Conservation (phyloP, 92 coral and sea anemone species). For the Parazoanthus swiftii region DNA sequence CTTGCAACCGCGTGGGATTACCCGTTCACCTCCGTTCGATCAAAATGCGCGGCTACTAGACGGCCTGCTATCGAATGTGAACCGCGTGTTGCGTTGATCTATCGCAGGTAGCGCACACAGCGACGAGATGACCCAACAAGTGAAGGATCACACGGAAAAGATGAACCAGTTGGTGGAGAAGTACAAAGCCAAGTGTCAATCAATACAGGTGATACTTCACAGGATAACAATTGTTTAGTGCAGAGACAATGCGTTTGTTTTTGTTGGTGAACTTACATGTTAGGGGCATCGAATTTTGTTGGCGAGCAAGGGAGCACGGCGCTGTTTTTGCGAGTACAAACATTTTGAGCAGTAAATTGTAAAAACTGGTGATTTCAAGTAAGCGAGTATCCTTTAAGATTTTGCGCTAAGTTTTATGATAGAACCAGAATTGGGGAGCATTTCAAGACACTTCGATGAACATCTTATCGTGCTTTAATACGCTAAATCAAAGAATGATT, state of each 20-base stretch:
- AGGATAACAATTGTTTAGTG: background rate
- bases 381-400: no score
- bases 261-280: background rate
- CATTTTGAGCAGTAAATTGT: background rate
- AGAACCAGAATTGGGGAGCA: no score
- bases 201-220: conserved; percentile 45
- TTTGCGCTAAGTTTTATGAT: no score
- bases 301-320: background rate
- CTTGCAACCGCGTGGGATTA: no score
- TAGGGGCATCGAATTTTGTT: background rate
- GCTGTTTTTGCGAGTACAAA: no score
- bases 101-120: conserved; percentile 56
- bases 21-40: no score
- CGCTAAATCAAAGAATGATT: no score
- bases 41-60: no score
- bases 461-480: no score
- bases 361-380: no score
- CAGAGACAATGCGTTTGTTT: background rate
- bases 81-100: background rate
- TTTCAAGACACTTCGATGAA: no score
- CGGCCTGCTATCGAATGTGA: no score
- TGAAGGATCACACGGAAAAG: conserved; percentile 52
- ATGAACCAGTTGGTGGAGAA: conserved; percentile 56
- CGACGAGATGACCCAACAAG: conserved; percentile 57
- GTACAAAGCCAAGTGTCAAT: conserved; percentile 59